These are phyloP conservation scores for Yponomeuta evonymella DNA, from an alignment of 2,888 invertebrate genomes.

Conservation along the genomic window DNA sequence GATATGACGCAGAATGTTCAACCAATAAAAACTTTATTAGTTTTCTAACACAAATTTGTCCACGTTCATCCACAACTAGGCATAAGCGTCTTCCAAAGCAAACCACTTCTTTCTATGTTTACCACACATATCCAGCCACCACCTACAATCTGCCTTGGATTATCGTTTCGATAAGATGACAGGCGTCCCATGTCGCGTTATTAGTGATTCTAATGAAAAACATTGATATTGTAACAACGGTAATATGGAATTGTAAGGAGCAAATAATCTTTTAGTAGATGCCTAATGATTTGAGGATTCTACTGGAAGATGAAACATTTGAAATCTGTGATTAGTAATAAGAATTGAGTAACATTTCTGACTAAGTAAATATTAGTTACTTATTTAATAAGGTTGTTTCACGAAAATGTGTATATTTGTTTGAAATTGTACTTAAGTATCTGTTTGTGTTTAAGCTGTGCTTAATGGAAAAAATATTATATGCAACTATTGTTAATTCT, in stretches of 20 bases:
- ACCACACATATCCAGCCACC: too few relatives aligned
- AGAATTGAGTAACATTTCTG: not conserved
- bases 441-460: not conserved
- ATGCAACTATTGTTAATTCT: not conserved
- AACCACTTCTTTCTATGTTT: too few relatives aligned
- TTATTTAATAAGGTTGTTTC: not conserved
- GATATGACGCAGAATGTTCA: too few relatives aligned
- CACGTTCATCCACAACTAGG: too few relatives aligned
- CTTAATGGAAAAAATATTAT: not conserved
- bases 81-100: too few relatives aligned
- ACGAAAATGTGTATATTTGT: not conserved
- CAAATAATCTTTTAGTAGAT: too few relatives aligned
- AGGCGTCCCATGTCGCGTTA: too few relatives aligned
- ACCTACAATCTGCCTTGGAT: too few relatives aligned
- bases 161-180: too few relatives aligned
- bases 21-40: too few relatives aligned
- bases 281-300: not conserved
- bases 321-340: not conserved
- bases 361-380: not conserved
- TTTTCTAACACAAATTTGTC: too few relatives aligned
- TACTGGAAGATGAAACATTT: not conserved
- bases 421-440: not conserved
- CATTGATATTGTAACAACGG: not conserved
- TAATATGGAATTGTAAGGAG: not conserved
- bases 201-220: too few relatives aligned